Percentiles rank a stretch among this genome's conserved stretches.
phyloP scores from a whole-genome alignment of 2,888 invertebrate species.

The Tineola bisselliella region DNA sequence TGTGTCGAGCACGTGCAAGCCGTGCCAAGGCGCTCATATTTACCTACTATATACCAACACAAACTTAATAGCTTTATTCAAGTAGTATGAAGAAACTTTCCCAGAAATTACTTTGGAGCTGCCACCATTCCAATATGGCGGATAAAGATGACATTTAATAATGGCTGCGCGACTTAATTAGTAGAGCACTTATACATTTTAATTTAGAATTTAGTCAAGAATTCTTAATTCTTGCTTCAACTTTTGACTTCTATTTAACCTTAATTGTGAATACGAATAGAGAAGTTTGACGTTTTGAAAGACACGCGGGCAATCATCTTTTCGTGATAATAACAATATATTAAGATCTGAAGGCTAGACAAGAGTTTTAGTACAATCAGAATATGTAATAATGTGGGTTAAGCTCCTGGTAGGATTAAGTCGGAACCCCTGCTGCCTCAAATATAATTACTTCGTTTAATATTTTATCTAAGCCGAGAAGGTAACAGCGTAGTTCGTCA shows the following conservation, averaged over 20 bases:
- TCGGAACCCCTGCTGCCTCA: not conserved
- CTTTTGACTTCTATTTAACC: too few relatives aligned
- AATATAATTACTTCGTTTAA: conserved; percentile 7
- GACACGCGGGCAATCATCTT: not conserved
- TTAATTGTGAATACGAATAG: too few relatives aligned
- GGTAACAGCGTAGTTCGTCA: conserved; percentile 4
- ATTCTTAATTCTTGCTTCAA: too few relatives aligned
- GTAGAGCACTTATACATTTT: not conserved
- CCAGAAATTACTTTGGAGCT: conserved; percentile 1
- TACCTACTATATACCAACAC: conserved; percentile 5
- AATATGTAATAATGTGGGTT: conserved; percentile 2
- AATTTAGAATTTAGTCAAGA: not conserved
- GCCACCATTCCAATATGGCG: conserved; percentile 4
- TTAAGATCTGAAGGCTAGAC: not conserved
- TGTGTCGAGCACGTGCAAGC: conserved; percentile 6
- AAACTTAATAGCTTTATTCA: conserved; percentile 12
- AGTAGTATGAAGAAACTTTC: conserved; percentile 6
- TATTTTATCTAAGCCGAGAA: not conserved
- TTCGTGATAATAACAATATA: not conserved
- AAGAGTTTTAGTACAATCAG: conserved; percentile 3
- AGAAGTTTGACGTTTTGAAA: too few relatives aligned
- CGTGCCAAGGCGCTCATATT: conserved; percentile 11
- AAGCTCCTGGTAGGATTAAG: not conserved
- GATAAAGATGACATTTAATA: not conserved
- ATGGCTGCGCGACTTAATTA: not conserved